A percentile compares a stretch with the other conserved stretches of the same genome.
phyloP scores from a whole-genome alignment of 2,797 vertebrate genomes.

The Acanthiza pusilla region DNA sequence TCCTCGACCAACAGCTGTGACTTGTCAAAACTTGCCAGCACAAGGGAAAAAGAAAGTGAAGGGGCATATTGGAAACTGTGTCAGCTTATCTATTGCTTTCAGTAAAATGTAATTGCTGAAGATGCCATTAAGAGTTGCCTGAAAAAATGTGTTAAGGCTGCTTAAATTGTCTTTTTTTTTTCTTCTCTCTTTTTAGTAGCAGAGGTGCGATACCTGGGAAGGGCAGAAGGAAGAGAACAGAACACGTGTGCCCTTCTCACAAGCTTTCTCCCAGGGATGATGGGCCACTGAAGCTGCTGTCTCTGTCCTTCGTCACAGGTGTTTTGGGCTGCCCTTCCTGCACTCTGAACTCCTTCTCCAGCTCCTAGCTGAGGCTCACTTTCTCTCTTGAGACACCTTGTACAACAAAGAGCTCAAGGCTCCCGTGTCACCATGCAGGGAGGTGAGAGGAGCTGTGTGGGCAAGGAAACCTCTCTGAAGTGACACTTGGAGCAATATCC shows the following conservation, averaged over 20 bases:
- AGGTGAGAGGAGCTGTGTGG: background rate
- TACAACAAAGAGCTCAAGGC: background rate
- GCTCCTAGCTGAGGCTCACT: background rate
- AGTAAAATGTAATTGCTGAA: slow-evolving; percentile 61
- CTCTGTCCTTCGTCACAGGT: background rate
- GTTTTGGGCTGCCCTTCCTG: background rate
- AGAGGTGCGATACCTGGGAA: background rate
- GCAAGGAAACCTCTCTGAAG: background rate
- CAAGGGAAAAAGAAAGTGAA: slow-evolving; percentile 53
- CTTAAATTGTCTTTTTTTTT: background rate
- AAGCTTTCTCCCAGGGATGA: background rate
- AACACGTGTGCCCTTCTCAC: background rate
- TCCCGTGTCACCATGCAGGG: background rate
- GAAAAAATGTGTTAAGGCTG: slow-evolving; percentile 38
- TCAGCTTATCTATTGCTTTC: slow-evolving; percentile 55
- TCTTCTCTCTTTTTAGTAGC: background rate
- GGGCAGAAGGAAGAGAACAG: background rate
- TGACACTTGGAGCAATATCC: background rate
- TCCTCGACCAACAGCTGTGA: slow-evolving; percentile 64
- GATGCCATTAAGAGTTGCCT: slow-evolving; percentile 47
- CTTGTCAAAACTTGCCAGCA: slow-evolving; percentile 66
- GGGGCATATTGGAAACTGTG: slow-evolving; percentile 48
- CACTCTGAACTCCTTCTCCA: background rate
- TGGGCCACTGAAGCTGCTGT: background rate
- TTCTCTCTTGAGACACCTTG: background rate